Base-by-base conservation (phyloP, 1,140 invertebrate genomes). In the Solen grandis region DNA sequence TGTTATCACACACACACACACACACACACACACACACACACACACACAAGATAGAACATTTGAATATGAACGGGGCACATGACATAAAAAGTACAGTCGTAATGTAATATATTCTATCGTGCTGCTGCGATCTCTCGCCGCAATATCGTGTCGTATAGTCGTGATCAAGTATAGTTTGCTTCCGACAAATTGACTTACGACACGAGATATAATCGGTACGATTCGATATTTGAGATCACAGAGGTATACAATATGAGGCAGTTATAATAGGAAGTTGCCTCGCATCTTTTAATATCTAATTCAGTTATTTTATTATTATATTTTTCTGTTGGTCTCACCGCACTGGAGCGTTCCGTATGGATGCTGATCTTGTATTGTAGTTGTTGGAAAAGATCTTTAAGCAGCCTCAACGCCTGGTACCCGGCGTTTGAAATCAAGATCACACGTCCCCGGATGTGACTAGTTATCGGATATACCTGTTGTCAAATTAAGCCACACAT, bases 311-410 rank as follows among this genome's bases (percentile, higher is more conserved):
- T 19, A 19, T 1, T 22, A 19, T 1, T 22, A 0, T n/a, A n/a
- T n/a, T n/a, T n/a, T n/a, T n/a, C n/a, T n/a, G n/a, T n/a, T n/a
- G n/a, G n/a, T n/a, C 69, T 35, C 14, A 75, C 73, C 19, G 35
- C 22, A 5, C 27, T 54, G 5, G 60, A 65, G 31, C 55, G 52
- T 54, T 62, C 73, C 29, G 62, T 66, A 22, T 76, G 35, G 22
- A 76, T 66, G 36, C n/a, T 76, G 19, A 76, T 50, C 19, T 19
- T 54, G 31, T 65, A 76, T 16, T 76, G 54, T 55, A 76, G 57
- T 27, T 76, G 73, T 33, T 35, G 41, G 22, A 65, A 76, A 8
- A 66, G 19, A 22, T 65, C 60, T 57, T 76, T 63, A 29, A 76
- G 73, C 19, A 76, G 27, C 19, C 62, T 14, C 16, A 76, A 22